These are phyloP conservation scores for Parasteatoda tepidariorum DNA, from an alignment of 1,140 invertebrate genomes.

Conservation along the genomic window DNA sequence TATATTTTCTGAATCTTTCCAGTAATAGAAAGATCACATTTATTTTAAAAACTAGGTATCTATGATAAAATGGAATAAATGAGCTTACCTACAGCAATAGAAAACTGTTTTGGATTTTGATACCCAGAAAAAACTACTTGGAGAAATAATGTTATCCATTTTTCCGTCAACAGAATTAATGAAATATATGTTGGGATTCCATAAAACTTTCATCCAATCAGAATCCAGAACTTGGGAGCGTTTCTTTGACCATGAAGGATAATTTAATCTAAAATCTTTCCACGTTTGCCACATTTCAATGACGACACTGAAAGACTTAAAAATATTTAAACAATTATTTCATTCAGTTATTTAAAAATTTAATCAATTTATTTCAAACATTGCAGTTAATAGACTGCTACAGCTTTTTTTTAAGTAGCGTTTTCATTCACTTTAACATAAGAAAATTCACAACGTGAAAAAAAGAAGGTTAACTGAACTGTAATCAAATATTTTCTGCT, in stretches of 20 bases:
- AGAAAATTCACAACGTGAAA: too few species aligned
- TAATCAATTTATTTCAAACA: background rate
- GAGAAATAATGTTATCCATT: slow-evolving; percentile 41
- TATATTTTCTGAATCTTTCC: too few species aligned
- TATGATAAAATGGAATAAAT: too few species aligned
- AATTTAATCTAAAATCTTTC: slow-evolving; percentile 50
- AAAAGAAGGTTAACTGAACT: too few species aligned
- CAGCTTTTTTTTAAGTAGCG: too few species aligned
- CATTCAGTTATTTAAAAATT: background rate
- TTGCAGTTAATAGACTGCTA: background rate
- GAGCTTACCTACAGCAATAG: slow-evolving; percentile 43
- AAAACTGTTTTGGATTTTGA: background rate
- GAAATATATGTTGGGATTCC: slow-evolving; percentile 62
- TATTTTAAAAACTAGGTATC: too few species aligned
- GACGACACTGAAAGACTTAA: slow-evolving; percentile 54
- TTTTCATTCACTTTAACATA: too few species aligned
- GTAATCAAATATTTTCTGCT: too few species aligned
- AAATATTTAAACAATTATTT: background rate
- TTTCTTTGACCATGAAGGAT: background rate
- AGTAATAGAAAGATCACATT: too few species aligned
- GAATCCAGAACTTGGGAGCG: slow-evolving; percentile 28
- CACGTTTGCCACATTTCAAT: slow-evolving; percentile 56
- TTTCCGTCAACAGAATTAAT: slow-evolving; percentile 59
- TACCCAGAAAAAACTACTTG: slow-evolving; percentile 40
- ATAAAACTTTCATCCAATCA: slow-evolving; percentile 46